These are phyloP conservation scores for Porites rus DNA, from an alignment of 92 coral and sea anemone genomes.

Conservation along the genomic window DNA sequence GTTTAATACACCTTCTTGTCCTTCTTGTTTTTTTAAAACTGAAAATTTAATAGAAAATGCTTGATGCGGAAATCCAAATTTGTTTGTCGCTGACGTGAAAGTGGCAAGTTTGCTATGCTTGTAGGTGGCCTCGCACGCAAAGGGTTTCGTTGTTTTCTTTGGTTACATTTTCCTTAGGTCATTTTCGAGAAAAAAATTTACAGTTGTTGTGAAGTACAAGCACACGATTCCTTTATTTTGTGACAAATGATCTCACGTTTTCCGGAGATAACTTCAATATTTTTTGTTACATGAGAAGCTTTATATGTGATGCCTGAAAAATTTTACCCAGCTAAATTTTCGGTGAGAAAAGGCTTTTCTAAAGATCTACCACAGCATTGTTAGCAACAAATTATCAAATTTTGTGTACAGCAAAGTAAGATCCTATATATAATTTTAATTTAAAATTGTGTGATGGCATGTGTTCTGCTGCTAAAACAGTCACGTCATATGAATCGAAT, in stretches of 20 bases:
- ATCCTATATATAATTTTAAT: not conserved
- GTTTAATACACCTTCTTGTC: not conserved
- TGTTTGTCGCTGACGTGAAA: conserved; percentile 19
- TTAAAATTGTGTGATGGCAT: conserved; percentile 2
- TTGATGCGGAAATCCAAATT: conserved; percentile 31
- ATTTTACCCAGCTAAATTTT: not conserved
- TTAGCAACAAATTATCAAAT: not conserved
- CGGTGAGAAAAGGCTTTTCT: not conserved
- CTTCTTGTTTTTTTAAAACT: not conserved
- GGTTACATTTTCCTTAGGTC: not conserved
- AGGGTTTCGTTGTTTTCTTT: not conserved
- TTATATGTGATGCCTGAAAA: not conserved
- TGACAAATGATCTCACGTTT: not conserved
- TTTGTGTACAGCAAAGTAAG: too few species aligned
- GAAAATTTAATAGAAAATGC: not conserved
- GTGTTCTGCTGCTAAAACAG: not conserved
- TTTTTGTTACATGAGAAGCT: conserved; percentile 37
- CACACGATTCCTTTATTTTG: not conserved
- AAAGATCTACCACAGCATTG: not conserved
- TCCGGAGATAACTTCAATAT: not conserved
- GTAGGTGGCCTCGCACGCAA: conserved; percentile 37
- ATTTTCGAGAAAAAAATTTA: not conserved
- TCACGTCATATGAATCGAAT: not conserved
- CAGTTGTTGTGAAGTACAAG: not conserved
- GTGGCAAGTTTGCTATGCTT: not conserved